phyloP scores from a whole-genome alignment of 2,113 vertebrate genomes.

The Sinocyclocheilus anshuiensis region DNA sequence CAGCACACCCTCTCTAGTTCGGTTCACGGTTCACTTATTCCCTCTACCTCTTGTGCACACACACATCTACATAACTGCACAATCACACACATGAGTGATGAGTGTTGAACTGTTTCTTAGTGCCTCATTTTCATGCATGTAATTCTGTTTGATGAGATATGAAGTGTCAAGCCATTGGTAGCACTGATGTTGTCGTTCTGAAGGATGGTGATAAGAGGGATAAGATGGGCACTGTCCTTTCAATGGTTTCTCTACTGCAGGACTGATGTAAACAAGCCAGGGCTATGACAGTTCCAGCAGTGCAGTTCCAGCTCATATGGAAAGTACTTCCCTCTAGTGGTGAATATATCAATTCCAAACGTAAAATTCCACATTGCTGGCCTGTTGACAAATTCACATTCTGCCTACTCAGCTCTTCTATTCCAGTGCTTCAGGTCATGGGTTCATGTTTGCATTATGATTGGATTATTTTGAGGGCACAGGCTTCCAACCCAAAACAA shows the following conservation, averaged over 20 bases:
- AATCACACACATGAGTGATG: slow-evolving; percentile 41
- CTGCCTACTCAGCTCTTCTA: background rate
- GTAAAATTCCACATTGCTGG: background rate
- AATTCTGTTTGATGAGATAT: slow-evolving; percentile 30
- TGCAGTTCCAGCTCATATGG: background rate
- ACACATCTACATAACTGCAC: background rate
- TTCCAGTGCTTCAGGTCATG: background rate
- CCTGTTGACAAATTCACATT: background rate
- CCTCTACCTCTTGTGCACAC: slow-evolving; percentile 8
- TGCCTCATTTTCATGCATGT: slow-evolving; percentile 10
- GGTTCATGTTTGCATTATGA: background rate
- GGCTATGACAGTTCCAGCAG: slow-evolving; percentile 54
- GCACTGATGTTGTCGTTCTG: background rate
- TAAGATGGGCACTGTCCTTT: slow-evolving; percentile 25
- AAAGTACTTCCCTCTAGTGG: slow-evolving; percentile 23
- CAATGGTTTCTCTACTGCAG: slow-evolving; percentile 56
- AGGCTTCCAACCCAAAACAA: background rate
- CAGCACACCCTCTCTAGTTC: slow-evolving; percentile 57
- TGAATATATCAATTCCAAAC: background rate
- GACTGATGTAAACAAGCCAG: slow-evolving; percentile 70
- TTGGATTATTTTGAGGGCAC: slow-evolving; percentile 3
- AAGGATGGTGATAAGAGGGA: slow-evolving; percentile 4
- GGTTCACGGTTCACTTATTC: slow-evolving; percentile 55
- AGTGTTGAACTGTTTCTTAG: slow-evolving; percentile 58
- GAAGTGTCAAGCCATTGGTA: background rate